These are phyloP conservation scores for Cavia porcellus DNA, from an alignment of 2,113 vertebrate genomes.

Conservation along the genomic window DNA sequence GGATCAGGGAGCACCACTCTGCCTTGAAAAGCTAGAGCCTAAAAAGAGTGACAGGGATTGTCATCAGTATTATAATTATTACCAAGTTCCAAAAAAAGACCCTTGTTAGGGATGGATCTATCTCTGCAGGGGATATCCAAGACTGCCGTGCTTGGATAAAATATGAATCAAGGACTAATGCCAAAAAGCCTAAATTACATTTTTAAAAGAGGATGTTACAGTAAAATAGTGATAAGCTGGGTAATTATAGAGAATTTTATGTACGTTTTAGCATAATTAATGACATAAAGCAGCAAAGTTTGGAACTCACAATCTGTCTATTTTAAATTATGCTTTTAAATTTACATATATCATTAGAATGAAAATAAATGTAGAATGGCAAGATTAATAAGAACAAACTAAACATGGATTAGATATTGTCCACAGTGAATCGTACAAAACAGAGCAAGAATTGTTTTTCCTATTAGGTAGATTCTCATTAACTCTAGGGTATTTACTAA, in stretches of 20 bases:
- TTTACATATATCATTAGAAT: constrained; percentile 82
- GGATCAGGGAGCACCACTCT: constrained; percentile 75
- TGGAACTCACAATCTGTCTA: constrained; percentile 80
- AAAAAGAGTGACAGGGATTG: constrained; percentile 76
- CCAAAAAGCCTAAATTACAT: constrained; percentile 77
- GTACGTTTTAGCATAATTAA: constrained; percentile 85
- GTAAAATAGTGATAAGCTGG: constrained; percentile 77
- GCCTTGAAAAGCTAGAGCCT: constrained; percentile 70
- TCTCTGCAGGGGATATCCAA: constrained; percentile 72
- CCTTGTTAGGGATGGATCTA: constrained; percentile 59
- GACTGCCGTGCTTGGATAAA: constrained; percentile 52
- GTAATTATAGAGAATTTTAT: constrained; percentile 84
- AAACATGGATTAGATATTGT: constrained; percentile 79
- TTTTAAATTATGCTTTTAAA: constrained; percentile 82
- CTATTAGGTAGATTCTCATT: constrained; percentile 81
- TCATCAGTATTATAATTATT: constrained; percentile 77
- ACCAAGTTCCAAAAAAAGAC: constrained; percentile 41
- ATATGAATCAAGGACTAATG: constrained; percentile 70
- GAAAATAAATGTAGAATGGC: constrained; percentile 72
- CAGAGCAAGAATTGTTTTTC: constrained; percentile 79
- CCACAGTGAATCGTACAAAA: constrained; percentile 81
- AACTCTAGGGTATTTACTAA: constrained; percentile 86
- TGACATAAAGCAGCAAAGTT: constrained; percentile 78
- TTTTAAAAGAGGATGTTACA: constrained; percentile 75
- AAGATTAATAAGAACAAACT: constrained; percentile 82